phyloP scores from a whole-genome alignment of 2,888 invertebrate species.

The Mechanitis mazaeus region DNA sequence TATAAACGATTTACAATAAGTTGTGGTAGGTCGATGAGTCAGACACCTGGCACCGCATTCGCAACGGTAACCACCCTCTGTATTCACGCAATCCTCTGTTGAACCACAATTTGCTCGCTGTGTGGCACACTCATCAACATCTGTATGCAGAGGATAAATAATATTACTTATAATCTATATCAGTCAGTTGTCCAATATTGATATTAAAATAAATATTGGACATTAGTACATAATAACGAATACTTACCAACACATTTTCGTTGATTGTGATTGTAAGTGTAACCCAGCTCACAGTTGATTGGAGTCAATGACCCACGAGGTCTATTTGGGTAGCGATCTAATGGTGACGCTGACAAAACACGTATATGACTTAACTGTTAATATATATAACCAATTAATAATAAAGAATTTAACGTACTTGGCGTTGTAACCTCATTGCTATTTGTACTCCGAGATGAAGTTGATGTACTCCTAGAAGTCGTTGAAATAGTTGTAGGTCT shows the following conservation, averaged over 20 bases:
- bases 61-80: slow-evolving; percentile 86
- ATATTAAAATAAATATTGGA: neutral
- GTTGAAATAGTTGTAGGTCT: slow-evolving; percentile 22
- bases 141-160: slow-evolving; percentile 55
- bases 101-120: slow-evolving; percentile 61
- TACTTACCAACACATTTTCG: slow-evolving; percentile 59
- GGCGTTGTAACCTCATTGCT: slow-evolving; percentile 12
- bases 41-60: slow-evolving; percentile 52
- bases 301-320: slow-evolving; percentile 37
- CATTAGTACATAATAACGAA: neutral
- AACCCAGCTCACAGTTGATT: slow-evolving; percentile 56
- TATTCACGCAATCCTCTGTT: slow-evolving; percentile 81
- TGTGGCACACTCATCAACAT: slow-evolving; percentile 86
- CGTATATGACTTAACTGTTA: too few relatives aligned
- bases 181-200: neutral
- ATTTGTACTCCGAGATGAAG: slow-evolving; percentile 15
- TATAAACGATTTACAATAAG: slow-evolving; percentile 31
- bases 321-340: slow-evolving; percentile 39
- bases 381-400: too few relatives aligned
- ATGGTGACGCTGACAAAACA: slow-evolving; percentile 21
- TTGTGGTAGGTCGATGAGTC: slow-evolving; percentile 37
- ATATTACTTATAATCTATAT: neutral
- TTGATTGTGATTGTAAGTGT: slow-evolving; percentile 40
- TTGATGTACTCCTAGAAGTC: slow-evolving; percentile 12
- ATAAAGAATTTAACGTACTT: slow-evolving; percentile 9